Evolutionary conservation across 2,797 vertebrate genomes (phyloP), one percentile per base, ranked within the genome.

Genomic region (Tauraco hartlaubi): DNA sequence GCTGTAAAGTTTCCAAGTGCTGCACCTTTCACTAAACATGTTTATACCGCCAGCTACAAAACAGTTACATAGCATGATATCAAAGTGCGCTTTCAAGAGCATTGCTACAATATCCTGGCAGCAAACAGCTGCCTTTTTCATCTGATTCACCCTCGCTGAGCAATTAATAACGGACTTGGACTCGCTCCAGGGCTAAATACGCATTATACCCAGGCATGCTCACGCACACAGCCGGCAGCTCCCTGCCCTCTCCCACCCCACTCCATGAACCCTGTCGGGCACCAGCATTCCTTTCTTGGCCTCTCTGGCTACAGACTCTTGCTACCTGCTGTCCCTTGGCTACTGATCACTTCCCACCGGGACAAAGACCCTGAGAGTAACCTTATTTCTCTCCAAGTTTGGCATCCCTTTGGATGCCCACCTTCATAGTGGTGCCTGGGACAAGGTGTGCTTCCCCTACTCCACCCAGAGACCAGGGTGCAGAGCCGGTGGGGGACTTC

Each of bases 191-290:
- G 0, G 12, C 68, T 89, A 71, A 87, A 54, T 61, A 67, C 0
- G 0, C 23, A 64, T 51, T 85, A 46, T 0, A 79, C 55, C 31
- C 33, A 8, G 52, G 84, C 0, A 0, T 43, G 44, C 66, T 72
- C 44, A 43, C 1, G 1, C 37, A 13, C 44, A 25, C 13, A 28
- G 73, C 35, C 79, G 3, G 15, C 0, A 0, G 73, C 66, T 86
- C 35, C 87, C 67, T 51, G 67, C 16, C 49, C 39, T 74, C n/a
- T 59, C 49, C 73, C 46, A 67, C 26, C 17, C 25, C 5, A 0
- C 3, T 3, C 18, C 11, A 9, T 0, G 0, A 88, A 31, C 12
- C 56, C 35, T 3, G 0, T 7, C 1, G 1, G 22, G 29, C 12
- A 48, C 19, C 28, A 68, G 23, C 17, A 12, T 25, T 58, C 52